Percentiles rank a stretch among this genome's conserved stretches.
phyloP scores from a whole-genome alignment of 2,888 invertebrate genomes.

The Neoaliturus tenellus region DNA sequence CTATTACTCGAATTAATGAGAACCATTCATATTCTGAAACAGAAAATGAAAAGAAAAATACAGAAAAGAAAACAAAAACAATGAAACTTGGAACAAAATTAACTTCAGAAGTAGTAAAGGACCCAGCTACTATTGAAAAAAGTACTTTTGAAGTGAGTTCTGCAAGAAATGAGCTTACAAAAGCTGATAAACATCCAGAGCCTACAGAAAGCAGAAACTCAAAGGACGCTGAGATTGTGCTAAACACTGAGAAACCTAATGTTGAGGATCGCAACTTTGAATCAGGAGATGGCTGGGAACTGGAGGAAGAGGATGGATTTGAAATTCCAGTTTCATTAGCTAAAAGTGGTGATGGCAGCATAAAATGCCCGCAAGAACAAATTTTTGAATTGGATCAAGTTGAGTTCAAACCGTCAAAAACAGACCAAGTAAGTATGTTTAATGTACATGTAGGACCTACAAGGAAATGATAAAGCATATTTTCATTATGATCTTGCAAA shows the following conservation, averaged over 20 bases:
- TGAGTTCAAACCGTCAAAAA: neutral
- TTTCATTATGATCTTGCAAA: too few species aligned
- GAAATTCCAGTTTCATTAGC: conserved; percentile 50
- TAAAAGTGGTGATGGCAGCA: neutral
- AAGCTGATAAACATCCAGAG: too few species aligned
- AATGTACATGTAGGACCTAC: too few species aligned
- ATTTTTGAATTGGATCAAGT: neutral
- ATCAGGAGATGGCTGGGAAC: conserved; percentile 67
- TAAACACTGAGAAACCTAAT: neutral
- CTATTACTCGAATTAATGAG: neutral
- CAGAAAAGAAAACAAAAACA: neutral
- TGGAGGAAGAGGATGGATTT: conserved; percentile 73
- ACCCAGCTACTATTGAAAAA: too few species aligned
- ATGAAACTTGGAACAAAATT: neutral
- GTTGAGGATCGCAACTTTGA: neutral
- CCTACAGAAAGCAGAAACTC: too few species aligned
- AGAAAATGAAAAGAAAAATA: neutral
- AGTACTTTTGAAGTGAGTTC: too few species aligned
- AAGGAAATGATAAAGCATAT: too few species aligned
- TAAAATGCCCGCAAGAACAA: neutral
- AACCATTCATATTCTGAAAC: neutral
- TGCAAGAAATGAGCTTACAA: too few species aligned
- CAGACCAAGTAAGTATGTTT: conserved; percentile 9
- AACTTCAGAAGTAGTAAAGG: neutral
- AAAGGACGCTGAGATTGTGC: neutral